phyloP scores from a whole-genome alignment of 2,797 vertebrate species.

The Muscicapa striata region DNA sequence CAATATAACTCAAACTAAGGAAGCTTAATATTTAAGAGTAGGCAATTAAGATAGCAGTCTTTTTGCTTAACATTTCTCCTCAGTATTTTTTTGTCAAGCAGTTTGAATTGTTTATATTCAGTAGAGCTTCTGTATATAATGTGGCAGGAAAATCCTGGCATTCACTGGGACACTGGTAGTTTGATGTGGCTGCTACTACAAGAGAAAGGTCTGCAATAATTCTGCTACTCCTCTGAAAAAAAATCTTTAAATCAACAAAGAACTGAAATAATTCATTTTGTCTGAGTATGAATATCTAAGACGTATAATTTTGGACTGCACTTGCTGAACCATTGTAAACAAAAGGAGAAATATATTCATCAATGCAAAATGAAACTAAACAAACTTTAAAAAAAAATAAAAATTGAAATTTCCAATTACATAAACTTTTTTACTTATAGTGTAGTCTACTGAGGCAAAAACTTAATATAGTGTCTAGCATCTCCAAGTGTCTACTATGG shows the following conservation, averaged over 20 bases:
- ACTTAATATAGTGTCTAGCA: neutral
- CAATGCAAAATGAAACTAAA: neutral
- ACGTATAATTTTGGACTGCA: neutral
- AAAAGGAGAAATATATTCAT: neutral
- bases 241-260: neutral
- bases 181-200: neutral
- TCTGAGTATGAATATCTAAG: neutral
- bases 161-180: neutral
- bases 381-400: neutral
- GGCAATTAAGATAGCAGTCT: slow-evolving; percentile 35
- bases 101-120: slow-evolving; percentile 9
- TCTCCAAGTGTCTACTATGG: neutral
- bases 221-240: neutral
- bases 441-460: neutral
- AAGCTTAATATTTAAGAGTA: slow-evolving; percentile 40
- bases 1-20: neutral
- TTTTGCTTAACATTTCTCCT: neutral
- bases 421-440: neutral
- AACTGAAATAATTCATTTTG: neutral
- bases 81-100: neutral
- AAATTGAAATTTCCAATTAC: neutral
- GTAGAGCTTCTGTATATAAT: neutral
- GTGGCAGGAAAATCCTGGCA: neutral
- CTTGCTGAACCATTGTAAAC: neutral
- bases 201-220: neutral